Evolutionary conservation across 2,113 vertebrate species (phyloP), one percentile per base, ranked within the genome.

Genomic region (Saccopteryx bilineata): DNA sequence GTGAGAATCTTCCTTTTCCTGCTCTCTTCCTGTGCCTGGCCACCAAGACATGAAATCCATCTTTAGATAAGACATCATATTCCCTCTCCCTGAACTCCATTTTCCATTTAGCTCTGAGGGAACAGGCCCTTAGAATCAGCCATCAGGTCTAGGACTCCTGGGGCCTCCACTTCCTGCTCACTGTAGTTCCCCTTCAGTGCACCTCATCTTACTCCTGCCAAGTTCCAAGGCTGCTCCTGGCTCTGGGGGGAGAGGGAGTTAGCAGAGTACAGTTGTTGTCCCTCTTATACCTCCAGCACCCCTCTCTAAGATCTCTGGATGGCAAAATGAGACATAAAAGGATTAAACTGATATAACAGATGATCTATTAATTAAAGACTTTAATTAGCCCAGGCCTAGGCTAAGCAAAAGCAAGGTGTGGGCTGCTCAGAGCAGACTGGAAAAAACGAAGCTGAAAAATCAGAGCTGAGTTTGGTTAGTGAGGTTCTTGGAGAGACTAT

Each of bases 341-440:
- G 89, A 95, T 95, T 97, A 96, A 94, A 82, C 65, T 87, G 74
- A 86, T 96, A 91, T 17, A 79, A 94, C 74, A 96, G 91, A 91
- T 94, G 80, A 97, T 92, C 88, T 93, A 65, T 96, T 96, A 96
- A 96, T 96, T 95, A 93, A 91, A 75, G 63, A 46, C 84, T 92
- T 94, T 90, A 83, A 91, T 96, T 90, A 93, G 87, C 76, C 21
- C 85, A 31, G 9, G 81, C 60, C 61, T 60, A n/a, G 48, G 39
- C 81, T 3, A 14, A 95, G 75, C 50, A 75, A 96, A 50, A 95
- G 31, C 56, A 86, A 90, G 56, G 23, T 33, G 48, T 69, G 78
- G 56, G 66, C 80, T 65, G 63, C 72, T 84, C 61, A 33, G 94
- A 72, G 79, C 52, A 72, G 72, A 52, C 19, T 24, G 26, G 33